Conservation (phyloP, 2,113 vertebrate species). For the Etheostoma cragini region DNA sequence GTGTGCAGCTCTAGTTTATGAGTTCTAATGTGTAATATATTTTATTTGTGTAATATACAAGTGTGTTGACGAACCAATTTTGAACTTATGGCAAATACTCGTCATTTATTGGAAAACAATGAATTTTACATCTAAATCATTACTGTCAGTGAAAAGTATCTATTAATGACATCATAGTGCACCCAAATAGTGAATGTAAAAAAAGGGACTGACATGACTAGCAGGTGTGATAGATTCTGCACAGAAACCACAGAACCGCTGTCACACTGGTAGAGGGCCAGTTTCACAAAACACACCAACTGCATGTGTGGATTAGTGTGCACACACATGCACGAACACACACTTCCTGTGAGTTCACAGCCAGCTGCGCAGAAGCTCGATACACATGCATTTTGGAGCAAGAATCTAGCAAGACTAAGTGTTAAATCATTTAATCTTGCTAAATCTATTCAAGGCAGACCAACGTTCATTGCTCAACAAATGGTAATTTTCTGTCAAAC, state of each 20-base stretch:
- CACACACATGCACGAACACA: slow-evolving; percentile 23
- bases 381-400: slow-evolving; percentile 24
- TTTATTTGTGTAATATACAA: background rate
- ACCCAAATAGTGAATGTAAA: slow-evolving; percentile 9
- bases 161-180: slow-evolving; percentile 8
- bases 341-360: slow-evolving; percentile 79
- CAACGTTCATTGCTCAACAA: background rate
- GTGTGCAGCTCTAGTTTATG: background rate
- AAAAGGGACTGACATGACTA: slow-evolving; percentile 46
- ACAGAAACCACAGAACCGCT: slow-evolving; percentile 78
- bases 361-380: slow-evolving; percentile 60
- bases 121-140: background rate
- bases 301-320: slow-evolving; percentile 19
- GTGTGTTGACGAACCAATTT: background rate
- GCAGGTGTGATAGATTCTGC: slow-evolving; percentile 74
- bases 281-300: slow-evolving; percentile 68
- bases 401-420: slow-evolving; percentile 8
- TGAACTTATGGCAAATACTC: background rate
- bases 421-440: background rate
- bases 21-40: background rate
- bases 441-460: background rate
- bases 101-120: background rate
- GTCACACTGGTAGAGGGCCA: slow-evolving; percentile 65
- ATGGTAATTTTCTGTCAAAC: background rate
- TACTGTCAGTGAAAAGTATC: background rate